Evolutionary conservation across 1,140 invertebrate genomes (phyloP).

Genomic region (Sycophaga agraensis): DNA sequence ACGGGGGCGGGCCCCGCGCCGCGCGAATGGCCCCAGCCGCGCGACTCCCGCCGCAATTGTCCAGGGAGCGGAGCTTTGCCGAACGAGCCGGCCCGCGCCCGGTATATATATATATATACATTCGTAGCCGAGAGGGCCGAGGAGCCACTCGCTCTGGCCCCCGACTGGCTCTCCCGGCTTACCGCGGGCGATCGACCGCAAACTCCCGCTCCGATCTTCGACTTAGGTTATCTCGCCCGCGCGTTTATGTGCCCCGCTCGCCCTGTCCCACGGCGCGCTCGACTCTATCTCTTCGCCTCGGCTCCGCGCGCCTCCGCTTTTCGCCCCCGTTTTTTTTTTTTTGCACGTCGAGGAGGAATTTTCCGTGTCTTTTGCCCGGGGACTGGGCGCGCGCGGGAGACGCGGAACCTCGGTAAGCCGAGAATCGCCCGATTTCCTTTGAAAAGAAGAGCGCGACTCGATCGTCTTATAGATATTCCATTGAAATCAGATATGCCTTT

Average conservation of each 20-base stretch:
- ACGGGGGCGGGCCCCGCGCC: background rate
- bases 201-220: background rate
- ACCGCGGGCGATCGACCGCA: background rate
- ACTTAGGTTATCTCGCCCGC: too few relatives aligned
- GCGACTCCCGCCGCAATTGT: background rate
- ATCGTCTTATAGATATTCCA: too few relatives aligned
- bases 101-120: too few relatives aligned
- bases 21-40: constrained; percentile 35
- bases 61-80: constrained; percentile 1
- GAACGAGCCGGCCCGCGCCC: background rate
- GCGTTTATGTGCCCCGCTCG: background rate
- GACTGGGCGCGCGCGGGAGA: background rate
- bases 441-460: too few relatives aligned
- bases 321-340: too few relatives aligned
- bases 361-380: background rate
- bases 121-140: too few relatives aligned
- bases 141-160: background rate
- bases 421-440: too few relatives aligned
- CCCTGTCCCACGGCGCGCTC: background rate
- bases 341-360: too few relatives aligned
- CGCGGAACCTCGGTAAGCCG: too few relatives aligned
- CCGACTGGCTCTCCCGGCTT: background rate
- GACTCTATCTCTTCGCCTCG: background rate
- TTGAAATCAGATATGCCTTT: too few relatives aligned
- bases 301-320: too few relatives aligned